Percentiles rank a stretch among this genome's conserved stretches.
Evolutionary conservation across 2,888 invertebrate genomes (phyloP).

Genomic region (Falcaria lacertinaria): DNA sequence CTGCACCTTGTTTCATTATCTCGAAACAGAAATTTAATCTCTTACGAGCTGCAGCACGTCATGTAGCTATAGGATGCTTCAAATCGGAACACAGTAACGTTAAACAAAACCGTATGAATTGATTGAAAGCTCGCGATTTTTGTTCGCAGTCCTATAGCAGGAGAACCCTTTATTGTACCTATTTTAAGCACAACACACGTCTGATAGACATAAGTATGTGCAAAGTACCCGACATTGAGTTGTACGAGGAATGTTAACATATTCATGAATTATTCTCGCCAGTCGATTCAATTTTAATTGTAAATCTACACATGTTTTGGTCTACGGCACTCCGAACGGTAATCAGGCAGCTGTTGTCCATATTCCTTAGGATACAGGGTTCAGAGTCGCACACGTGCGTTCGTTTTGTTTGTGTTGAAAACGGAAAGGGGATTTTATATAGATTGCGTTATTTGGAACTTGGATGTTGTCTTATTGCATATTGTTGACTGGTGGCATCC

Average conservation of each 20-base stretch:
- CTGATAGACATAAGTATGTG: not conserved
- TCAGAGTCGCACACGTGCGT: not conserved
- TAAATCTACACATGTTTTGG: constrained; percentile 8
- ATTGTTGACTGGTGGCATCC: too few relatives aligned
- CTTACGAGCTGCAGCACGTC: too few relatives aligned
- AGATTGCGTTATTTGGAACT: not conserved
- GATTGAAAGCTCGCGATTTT: too few relatives aligned
- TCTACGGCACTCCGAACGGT: not conserved
- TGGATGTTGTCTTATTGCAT: not conserved
- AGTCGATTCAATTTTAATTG: constrained; percentile 10
- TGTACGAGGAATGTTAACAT: not conserved
- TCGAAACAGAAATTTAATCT: too few relatives aligned
- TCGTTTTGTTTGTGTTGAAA: not conserved
- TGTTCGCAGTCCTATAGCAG: too few relatives aligned
- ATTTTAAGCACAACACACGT: too few relatives aligned
- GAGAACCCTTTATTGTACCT: too few relatives aligned
- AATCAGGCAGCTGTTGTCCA: not conserved
- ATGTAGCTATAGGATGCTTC: too few relatives aligned
- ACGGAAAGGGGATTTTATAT: not conserved
- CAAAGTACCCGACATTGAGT: not conserved
- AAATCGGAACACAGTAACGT: too few relatives aligned
- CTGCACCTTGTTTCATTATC: too few relatives aligned
- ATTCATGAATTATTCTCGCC: constrained; percentile 6
- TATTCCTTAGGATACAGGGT: not conserved
- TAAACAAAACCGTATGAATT: too few relatives aligned